Evolutionary conservation across 2,113 vertebrate species (phyloP).

Genomic region (Euleptes europaea): DNA sequence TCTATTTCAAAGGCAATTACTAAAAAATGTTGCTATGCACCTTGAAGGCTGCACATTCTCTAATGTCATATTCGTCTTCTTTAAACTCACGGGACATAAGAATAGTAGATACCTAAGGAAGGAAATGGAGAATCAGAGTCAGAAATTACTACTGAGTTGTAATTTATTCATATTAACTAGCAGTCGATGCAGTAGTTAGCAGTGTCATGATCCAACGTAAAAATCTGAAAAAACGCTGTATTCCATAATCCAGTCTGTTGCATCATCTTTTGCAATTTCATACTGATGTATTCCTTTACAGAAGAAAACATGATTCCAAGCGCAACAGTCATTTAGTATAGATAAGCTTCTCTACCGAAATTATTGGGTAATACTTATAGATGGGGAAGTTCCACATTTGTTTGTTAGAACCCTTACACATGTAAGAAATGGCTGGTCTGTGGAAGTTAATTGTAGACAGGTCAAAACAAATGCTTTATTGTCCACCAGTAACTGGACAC

Average conservation of each 20-base stretch:
- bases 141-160: slow-evolving; percentile 9
- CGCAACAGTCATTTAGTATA: neutral
- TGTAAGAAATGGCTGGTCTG: neutral
- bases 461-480: neutral
- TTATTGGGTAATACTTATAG: neutral
- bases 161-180: neutral
- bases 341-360: neutral
- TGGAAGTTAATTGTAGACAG: neutral
- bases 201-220: no score
- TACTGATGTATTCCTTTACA: neutral
- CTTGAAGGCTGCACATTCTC: slow-evolving; percentile 91
- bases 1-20: neutral
- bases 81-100: slow-evolving; percentile 80
- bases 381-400: neutral
- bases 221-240: no score
- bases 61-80: slow-evolving; percentile 84
- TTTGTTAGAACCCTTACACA: neutral
- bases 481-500: no score
- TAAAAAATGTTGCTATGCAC: slow-evolving; percentile 68
- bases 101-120: slow-evolving; percentile 81
- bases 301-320: neutral
- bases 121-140: slow-evolving; percentile 39
- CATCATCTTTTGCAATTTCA: neutral
- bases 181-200: neutral
- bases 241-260: neutral